Evolutionary conservation across 2,797 vertebrate genomes (phyloP), one percentile per base, ranked within the genome.

Genomic region (Crocidura indochinensis): DNA sequence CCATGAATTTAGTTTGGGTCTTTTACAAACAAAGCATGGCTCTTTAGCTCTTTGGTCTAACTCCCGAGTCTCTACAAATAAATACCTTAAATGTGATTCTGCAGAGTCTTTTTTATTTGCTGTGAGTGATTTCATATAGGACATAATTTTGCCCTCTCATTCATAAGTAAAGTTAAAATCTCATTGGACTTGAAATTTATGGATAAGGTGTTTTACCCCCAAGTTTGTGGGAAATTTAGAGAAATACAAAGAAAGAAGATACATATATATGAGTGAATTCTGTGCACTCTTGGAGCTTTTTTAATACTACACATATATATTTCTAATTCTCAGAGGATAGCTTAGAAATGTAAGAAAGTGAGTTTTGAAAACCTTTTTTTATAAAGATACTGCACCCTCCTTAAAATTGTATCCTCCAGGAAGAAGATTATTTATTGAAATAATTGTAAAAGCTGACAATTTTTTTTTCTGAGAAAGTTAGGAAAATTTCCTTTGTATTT

Each of bases 401-500:
- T 94, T 90, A 78, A 64, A 90, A 84, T 60, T 87, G 60, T 26
- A 86, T 81, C 65, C 20, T 90, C 31, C 67, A 86, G 10, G 51
- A 94, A 65, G 47, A 69, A 17, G 22, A 79, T 90, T 86, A 84
- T 91, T 81, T 93, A 75, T 85, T 81, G 75, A 92, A 94, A 92
- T 95, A 92, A 92, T 92, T 91, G 75, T 77, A 87, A 77, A 92
- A 87, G 83, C 87, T 95, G 86, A 87, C 88, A 92, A 38, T 14
- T 90, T 82, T 44, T 85, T 88, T 84, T 84, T 20, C 78, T 22
- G 49, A 82, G 56, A 84, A 94, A 91, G 87, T 84, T 87, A 80
- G 73, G 73, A 85, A 90, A 80, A 3, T 88, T 95, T 86, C 44
- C 62, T 92, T 91, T 88, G 65, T 90, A 56, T 84, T 94, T 96